Percentiles rank a stretch among this genome's conserved stretches.
phyloP scores from a whole-genome alignment of 2,888 invertebrate species.

The Blera fallax region DNA sequence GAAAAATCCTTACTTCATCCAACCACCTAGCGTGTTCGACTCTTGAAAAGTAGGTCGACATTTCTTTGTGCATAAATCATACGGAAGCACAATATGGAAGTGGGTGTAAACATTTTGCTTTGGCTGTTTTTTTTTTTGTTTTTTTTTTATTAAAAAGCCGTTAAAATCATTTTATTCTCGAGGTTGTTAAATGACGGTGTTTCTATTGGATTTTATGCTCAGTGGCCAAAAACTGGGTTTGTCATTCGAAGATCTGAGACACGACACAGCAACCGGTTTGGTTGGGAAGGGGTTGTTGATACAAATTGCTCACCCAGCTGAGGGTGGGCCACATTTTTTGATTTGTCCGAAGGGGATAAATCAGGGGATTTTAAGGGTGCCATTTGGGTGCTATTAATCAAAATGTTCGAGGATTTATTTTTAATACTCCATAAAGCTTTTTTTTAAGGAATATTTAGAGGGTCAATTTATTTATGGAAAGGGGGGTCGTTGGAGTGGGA shows the following conservation, averaged over 20 bases:
- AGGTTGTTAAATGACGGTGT: slow-evolving; percentile 33
- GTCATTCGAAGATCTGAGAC: not conserved
- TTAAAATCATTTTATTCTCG: slow-evolving; percentile 54
- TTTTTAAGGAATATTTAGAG: not conserved
- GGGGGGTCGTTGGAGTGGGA: not conserved
- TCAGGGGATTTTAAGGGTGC: slow-evolving; percentile 51
- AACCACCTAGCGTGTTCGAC: not conserved
- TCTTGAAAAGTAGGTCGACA: slow-evolving; percentile 38
- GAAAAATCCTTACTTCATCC: not conserved
- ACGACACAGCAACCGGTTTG: not conserved
- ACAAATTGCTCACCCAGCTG: not conserved
- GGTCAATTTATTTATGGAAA: not conserved
- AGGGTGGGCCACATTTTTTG: slow-evolving; percentile 1
- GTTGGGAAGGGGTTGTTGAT: not conserved
- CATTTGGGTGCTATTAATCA: slow-evolving; percentile 58
- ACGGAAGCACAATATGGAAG: slow-evolving; percentile 1
- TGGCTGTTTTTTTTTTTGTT: not conserved
- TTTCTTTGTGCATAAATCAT: slow-evolving; percentile 37
- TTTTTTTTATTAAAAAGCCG: slow-evolving; percentile 45
- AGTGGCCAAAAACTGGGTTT: not conserved
- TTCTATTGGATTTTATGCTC: slow-evolving; percentile 14
- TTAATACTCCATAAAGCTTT: slow-evolving; percentile 31
- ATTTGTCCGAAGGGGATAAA: slow-evolving; percentile 36
- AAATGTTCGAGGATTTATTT: slow-evolving; percentile 49
- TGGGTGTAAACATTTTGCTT: slow-evolving; percentile 24